Evolutionary conservation across 1,140 invertebrate species (phyloP).

Genomic region (Mercenaria mercenaria): DNA sequence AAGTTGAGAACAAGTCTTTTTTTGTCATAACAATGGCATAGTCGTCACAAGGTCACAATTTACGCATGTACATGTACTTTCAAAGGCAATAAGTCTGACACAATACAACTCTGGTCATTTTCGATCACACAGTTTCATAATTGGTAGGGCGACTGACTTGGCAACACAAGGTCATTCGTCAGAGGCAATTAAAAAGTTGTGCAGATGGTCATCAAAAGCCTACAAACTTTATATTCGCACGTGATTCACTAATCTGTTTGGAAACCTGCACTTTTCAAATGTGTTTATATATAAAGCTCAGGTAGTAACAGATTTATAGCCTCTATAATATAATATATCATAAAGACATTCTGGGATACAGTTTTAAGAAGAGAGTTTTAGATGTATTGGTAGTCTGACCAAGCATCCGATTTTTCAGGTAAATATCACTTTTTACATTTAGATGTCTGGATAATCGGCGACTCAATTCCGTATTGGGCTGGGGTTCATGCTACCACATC

Average conservation of each 20-base stretch:
- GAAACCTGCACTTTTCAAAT: too few relatives aligned
- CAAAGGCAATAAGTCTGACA: not conserved
- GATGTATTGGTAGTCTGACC: too few relatives aligned
- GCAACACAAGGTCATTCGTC: not conserved
- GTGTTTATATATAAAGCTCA: not conserved
- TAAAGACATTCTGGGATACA: not conserved
- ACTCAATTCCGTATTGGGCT: constrained; percentile 44
- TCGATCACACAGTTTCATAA: constrained; percentile 14
- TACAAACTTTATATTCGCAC: not conserved
- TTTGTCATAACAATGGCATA: not conserved
- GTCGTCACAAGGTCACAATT: not conserved
- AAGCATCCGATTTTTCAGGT: not conserved
- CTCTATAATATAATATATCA: too few relatives aligned
- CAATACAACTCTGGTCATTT: not conserved
- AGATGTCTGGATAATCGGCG: constrained; percentile 33
- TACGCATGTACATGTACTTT: not conserved
- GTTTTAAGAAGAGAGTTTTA: too few relatives aligned
- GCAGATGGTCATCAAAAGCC: constrained; percentile 12
- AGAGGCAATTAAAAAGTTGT: not conserved
- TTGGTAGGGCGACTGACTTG: constrained; percentile 37
- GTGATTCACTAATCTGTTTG: not conserved
- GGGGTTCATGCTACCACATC: not conserved
- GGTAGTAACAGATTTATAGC: not conserved
- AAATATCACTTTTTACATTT: not conserved
- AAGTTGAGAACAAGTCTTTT: not conserved